Conservation (phyloP, 2,888 invertebrate species). For the Tubulanus polymorphus region DNA sequence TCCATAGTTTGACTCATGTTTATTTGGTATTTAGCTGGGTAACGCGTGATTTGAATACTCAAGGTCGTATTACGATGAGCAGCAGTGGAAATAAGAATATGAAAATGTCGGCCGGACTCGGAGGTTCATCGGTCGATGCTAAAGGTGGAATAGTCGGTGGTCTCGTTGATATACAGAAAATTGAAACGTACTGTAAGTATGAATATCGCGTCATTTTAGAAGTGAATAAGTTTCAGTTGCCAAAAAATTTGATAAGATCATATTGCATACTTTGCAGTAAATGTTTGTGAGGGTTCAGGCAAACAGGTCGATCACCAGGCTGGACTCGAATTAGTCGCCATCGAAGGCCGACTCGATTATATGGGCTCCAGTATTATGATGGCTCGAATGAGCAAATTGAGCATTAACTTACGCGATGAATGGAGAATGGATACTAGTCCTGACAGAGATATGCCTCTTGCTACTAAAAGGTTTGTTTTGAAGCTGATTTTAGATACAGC, state of each 20-base stretch:
- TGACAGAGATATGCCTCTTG: slow-evolving; percentile 57
- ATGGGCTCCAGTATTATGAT: slow-evolving; percentile 97
- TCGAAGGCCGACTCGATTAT: slow-evolving; percentile 91
- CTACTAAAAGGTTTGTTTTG: slow-evolving; percentile 64
- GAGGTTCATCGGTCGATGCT: slow-evolving; percentile 87
- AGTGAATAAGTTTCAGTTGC: no score
- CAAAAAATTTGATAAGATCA: no score
- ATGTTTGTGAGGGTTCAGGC: slow-evolving; percentile 85
- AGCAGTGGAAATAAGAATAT: slow-evolving; percentile 92
- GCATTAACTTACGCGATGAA: slow-evolving; percentile 78
- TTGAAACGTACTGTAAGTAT: slow-evolving; percentile 68
- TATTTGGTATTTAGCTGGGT: slow-evolving; percentile 68
- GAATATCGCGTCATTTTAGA: no score
- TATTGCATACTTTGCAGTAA: slow-evolving; percentile 69
- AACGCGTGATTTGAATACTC: slow-evolving; percentile 85
- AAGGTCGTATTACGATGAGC: slow-evolving; percentile 87
- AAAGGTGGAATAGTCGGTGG: slow-evolving; percentile 98
- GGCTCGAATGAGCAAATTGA: slow-evolving; percentile 79
- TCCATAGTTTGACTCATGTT: background rate
- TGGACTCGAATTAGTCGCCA: slow-evolving; percentile 69
- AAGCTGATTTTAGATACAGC: no score
- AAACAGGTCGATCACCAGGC: slow-evolving; percentile 83
- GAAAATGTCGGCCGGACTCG: slow-evolving; percentile 81
- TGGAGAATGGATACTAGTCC: slow-evolving; percentile 68
- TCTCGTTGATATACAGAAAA: slow-evolving; percentile 82